Base-by-base conservation (phyloP, 2,113 vertebrate species). In the Neolamprologus longior region DNA sequence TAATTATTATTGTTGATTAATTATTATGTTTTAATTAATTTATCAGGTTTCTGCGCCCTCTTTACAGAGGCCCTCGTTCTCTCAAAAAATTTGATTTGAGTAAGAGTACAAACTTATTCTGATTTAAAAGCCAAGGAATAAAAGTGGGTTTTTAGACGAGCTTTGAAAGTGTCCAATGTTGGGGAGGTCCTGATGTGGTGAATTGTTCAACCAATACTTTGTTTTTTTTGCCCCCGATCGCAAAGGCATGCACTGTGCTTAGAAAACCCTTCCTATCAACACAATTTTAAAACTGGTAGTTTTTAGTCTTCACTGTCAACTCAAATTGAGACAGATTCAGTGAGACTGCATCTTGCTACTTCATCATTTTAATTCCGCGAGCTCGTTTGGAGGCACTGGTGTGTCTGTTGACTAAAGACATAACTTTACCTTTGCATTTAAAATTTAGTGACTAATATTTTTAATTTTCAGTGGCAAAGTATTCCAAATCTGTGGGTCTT, bases 331-430 rank as follows among this genome's bases (percentile, higher is more conserved):
- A n/a, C 31, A 1, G 31, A 35, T 7, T 63, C 17, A 63, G 58
- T 63, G 31, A 63, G 31, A 35, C 17, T 35, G 9, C 58, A n/a
- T 63, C 17, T 3, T 63, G 6, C 17, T 63, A 35, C 9, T n/a
- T n/a, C 31, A 63, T 63, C 0, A 35, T 63, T 35, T 63, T 35
- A 63, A 35, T 63, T 63, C 2, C 1, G 0, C 1, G 1, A 63
- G 6, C 31, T 63, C 2, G 0, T 63, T 63, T 63, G 58, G 31
- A 3, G 58, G 17, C 4, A 11, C 58, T 7, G 31, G 1, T 33
- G 2, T 35, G 31, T 63, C 17, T 33, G 58, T 63, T 0, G 0
- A 35, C 9, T 3, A 35, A 63, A 63, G 17, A 11, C 31, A 4
- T 35, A 63, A 35, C 9, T 63, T 63, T n/a, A 63, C 6, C 31